These are phyloP conservation scores for Acridotheres tristis DNA, from an alignment of 2,797 vertebrate species.

Conservation along the genomic window DNA sequence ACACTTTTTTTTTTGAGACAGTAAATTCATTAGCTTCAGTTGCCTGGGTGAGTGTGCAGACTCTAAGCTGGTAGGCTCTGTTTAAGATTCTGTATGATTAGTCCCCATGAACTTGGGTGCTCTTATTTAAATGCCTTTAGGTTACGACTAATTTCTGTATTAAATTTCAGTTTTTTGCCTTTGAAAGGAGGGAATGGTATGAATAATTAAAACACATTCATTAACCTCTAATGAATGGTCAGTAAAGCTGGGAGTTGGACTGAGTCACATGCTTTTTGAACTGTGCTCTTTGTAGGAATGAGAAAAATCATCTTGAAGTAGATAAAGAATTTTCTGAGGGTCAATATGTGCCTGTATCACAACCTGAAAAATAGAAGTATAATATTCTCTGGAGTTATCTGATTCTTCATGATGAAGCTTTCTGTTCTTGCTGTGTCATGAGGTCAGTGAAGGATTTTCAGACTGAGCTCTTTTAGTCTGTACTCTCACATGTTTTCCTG, in stretches of 20 bases:
- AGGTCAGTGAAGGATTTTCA: not conserved
- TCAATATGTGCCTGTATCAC: not conserved
- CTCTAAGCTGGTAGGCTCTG: not conserved
- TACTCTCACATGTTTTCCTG: not conserved
- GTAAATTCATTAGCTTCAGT: not conserved
- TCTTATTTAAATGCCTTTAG: not conserved
- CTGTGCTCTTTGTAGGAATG: not conserved
- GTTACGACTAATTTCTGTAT: not conserved
- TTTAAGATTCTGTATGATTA: not conserved
- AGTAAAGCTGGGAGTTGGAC: not conserved
- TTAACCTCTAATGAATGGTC: not conserved
- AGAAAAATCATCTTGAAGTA: not conserved
- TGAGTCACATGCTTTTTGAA: not conserved
- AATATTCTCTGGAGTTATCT: not conserved
- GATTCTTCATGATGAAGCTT: not conserved
- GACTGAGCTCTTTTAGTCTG: not conserved
- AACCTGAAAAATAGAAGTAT: not conserved
- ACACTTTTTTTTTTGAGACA: not conserved
- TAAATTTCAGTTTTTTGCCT: not conserved
- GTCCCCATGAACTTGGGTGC: not conserved
- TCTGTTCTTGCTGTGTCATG: not conserved
- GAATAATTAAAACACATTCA: slow-evolving; percentile 28
- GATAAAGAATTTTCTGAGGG: not conserved
- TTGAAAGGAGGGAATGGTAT: slow-evolving; percentile 3
- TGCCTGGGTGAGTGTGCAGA: not conserved